These are phyloP conservation scores for Ectobius pallidus DNA, from an alignment of 2,888 invertebrate species.

Conservation along the genomic window DNA sequence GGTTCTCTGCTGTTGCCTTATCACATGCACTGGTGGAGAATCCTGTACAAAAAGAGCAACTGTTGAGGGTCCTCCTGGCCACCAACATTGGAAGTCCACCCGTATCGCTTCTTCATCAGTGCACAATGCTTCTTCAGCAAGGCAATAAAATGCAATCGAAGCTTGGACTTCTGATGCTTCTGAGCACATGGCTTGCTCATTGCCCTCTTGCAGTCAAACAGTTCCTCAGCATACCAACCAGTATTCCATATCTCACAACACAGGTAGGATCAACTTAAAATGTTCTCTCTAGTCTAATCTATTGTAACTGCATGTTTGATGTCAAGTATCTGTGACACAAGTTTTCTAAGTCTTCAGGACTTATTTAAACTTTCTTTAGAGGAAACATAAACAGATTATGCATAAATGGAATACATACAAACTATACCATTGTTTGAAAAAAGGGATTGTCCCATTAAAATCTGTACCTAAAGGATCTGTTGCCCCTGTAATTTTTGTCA, in stretches of 20 bases:
- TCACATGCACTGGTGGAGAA: constrained; percentile 90
- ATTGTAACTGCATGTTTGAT: no score
- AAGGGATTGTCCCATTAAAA: no score
- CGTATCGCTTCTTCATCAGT: constrained; percentile 88
- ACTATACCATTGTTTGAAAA: no score
- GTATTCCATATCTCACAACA: constrained; percentile 83
- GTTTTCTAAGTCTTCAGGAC: no score
- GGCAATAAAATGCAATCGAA: constrained; percentile 79
- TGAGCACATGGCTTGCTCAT: constrained; percentile 86
- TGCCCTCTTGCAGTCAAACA: constrained; percentile 83
- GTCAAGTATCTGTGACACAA: no score
- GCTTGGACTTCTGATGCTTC: constrained; percentile 88
- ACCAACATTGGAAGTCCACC: constrained; percentile 83
- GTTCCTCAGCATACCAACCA: constrained; percentile 79
- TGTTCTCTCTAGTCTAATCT: no score
- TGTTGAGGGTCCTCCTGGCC: constrained; percentile 88
- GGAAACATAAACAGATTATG: not conserved
- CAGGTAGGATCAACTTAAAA: constrained; percentile 53
- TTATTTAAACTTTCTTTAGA: no score
- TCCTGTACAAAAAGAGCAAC: constrained; percentile 83
- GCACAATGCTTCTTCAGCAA: constrained; percentile 83
- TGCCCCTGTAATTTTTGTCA: no score
- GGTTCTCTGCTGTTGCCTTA: constrained; percentile 93
- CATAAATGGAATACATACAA: no score
- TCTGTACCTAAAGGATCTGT: no score